Evolutionary conservation across 1,140 invertebrate genomes (phyloP).

Genomic region (Charaxes varanes): DNA sequence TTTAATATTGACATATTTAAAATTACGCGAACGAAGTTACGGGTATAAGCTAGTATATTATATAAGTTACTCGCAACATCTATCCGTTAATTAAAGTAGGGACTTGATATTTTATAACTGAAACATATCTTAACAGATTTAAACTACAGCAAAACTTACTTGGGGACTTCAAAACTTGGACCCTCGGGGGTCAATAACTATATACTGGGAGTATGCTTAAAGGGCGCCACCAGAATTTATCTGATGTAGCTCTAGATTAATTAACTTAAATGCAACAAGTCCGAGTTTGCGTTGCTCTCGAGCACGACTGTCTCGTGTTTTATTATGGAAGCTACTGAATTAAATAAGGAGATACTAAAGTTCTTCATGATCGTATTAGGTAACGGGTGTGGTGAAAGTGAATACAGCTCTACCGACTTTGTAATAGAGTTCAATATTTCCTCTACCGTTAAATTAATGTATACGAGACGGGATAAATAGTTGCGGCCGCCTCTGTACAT

Average conservation of each 20-base stretch:
- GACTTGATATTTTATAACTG: too few relatives aligned
- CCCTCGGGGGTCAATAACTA: slow-evolving; percentile 29
- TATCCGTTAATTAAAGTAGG: too few relatives aligned
- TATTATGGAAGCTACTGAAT: slow-evolving; percentile 60
- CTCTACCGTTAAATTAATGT: slow-evolving; percentile 18
- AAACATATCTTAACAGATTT: too few relatives aligned
- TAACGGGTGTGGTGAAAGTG: slow-evolving; percentile 11
- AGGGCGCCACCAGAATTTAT: slow-evolving; percentile 42
- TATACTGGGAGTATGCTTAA: slow-evolving; percentile 36
- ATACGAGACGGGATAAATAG: slow-evolving; percentile 14
- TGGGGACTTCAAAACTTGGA: slow-evolving; percentile 24
- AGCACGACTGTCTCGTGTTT: slow-evolving; percentile 57
- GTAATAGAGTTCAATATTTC: slow-evolving; percentile 11
- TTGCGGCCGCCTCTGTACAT: slow-evolving; percentile 6
- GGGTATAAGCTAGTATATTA: too few relatives aligned
- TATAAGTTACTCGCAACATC: too few relatives aligned
- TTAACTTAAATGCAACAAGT: slow-evolving; percentile 72
- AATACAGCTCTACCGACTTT: slow-evolving; percentile 16
- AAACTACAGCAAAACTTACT: slow-evolving; percentile 20
- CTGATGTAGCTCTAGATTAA: slow-evolving; percentile 62
- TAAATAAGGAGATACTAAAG: slow-evolving; percentile 45
- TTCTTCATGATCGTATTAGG: slow-evolving; percentile 28
- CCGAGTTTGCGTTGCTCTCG: slow-evolving; percentile 59
- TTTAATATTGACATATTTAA: too few relatives aligned
- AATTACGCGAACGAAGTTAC: too few relatives aligned